Conservation (phyloP, 2,797 vertebrate species). For the Tympanoctomys barrerae region DNA sequence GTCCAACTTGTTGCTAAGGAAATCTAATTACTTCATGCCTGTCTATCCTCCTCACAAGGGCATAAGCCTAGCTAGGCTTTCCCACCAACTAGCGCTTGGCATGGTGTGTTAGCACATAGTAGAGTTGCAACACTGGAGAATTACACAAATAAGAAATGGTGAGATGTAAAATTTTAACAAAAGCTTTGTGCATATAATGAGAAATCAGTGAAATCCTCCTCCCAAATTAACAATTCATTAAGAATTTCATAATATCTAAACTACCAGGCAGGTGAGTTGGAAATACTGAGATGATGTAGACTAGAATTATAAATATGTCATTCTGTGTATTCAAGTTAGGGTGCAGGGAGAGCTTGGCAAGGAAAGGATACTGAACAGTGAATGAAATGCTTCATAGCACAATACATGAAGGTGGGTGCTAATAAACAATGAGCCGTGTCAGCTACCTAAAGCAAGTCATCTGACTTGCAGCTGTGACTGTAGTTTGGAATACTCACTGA, state of each 20-base stretch:
- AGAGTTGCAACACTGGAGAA: background rate
- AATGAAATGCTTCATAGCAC: background rate
- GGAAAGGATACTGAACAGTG: background rate
- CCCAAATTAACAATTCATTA: background rate
- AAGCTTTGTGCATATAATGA: background rate
- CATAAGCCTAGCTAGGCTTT: background rate
- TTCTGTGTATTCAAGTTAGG: background rate
- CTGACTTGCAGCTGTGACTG: background rate
- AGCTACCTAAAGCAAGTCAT: background rate
- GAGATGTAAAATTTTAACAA: background rate
- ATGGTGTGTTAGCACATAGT: background rate
- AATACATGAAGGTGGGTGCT: background rate
- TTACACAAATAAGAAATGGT: background rate
- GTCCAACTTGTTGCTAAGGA: background rate
- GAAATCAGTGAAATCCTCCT: background rate
- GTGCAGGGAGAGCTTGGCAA: background rate
- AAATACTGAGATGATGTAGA: background rate
- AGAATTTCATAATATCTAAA: background rate
- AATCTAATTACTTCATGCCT: background rate
- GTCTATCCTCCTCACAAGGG: background rate
- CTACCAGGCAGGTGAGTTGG: no score
- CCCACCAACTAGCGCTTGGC: background rate
- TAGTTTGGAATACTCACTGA: background rate
- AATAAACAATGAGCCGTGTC: no score
- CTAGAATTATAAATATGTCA: background rate